A percentile compares a stretch with the other conserved stretches of the same genome.
Evolutionary conservation across 2,113 vertebrate species (phyloP).

Genomic region (Odobenus rosmarus): DNA sequence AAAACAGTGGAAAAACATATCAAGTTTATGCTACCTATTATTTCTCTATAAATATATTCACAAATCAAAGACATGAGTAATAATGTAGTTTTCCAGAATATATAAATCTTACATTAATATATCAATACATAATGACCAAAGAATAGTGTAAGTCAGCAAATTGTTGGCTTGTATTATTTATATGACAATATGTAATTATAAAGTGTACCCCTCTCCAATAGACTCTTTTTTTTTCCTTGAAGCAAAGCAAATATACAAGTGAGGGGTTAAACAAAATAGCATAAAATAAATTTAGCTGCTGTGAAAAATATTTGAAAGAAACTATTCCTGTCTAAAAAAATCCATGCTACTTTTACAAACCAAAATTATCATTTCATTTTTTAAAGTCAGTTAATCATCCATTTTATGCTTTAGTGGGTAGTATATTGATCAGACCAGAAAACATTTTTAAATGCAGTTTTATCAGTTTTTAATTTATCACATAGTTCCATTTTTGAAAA

Average conservation of each 20-base stretch:
- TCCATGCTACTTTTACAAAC: neutral
- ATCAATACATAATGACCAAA: conserved; percentile 47
- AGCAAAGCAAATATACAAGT: neutral
- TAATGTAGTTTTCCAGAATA: conserved; percentile 21
- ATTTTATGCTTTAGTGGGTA: neutral
- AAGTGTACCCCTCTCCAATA: neutral
- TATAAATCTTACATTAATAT: conserved; percentile 52
- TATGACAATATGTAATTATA: conserved; percentile 37
- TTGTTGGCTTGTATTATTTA: conserved; percentile 41
- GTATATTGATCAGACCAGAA: neutral
- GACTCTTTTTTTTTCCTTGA: conserved; percentile 24
- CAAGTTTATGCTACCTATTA: neutral
- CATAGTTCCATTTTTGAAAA: neutral
- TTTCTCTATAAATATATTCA: neutral
- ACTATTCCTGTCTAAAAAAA: neutral
- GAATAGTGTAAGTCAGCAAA: conserved; percentile 46
- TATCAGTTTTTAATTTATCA: neutral
- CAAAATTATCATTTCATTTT: neutral
- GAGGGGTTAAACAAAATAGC: neutral
- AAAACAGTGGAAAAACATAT: conserved; percentile 48
- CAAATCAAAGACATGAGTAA: conserved; percentile 56
- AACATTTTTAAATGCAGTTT: neutral
- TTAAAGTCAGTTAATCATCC: neutral
- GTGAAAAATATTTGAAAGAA: neutral
- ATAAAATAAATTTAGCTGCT: conserved; percentile 8